These are phyloP conservation scores for Chironomus tentans DNA, from an alignment of 2,888 invertebrate genomes.

Conservation along the genomic window DNA sequence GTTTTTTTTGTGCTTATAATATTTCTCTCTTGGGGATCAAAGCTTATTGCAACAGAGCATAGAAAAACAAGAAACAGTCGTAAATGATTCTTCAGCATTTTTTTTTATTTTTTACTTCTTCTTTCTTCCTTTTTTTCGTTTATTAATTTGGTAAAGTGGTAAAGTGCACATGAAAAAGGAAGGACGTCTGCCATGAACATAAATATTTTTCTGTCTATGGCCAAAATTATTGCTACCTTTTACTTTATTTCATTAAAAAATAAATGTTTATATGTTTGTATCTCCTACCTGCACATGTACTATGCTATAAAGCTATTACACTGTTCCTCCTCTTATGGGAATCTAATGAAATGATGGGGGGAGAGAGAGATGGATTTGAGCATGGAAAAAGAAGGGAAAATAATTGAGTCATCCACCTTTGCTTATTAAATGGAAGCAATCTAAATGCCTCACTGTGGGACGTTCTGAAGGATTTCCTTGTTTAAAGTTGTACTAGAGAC, in stretches of 20 bases:
- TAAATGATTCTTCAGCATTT: neutral
- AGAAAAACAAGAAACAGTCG: neutral
- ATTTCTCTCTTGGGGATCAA: neutral
- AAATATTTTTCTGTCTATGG: neutral
- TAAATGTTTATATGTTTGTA: neutral
- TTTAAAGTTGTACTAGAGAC: too few species aligned
- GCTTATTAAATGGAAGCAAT: neutral
- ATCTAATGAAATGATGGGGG: too few species aligned
- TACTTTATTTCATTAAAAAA: neutral
- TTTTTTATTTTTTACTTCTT: neutral
- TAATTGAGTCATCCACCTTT: neutral
- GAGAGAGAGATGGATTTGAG: too few species aligned
- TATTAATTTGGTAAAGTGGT: neutral
- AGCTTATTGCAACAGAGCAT: neutral
- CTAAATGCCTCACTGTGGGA: conserved; percentile 18
- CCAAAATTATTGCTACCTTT: neutral
- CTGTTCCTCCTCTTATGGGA: too few species aligned
- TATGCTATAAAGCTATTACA: too few species aligned
- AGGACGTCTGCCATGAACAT: neutral
- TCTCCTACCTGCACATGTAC: neutral
- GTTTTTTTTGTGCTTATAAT: neutral
- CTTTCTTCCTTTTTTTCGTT: neutral
- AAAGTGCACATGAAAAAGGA: neutral
- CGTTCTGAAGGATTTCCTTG: conserved; percentile 12
- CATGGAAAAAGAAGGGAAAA: neutral